Percentiles rank a stretch among this genome's conserved stretches.
phyloP scores from a whole-genome alignment of 2,888 invertebrate species.

The Oegoconia quadripuncta region DNA sequence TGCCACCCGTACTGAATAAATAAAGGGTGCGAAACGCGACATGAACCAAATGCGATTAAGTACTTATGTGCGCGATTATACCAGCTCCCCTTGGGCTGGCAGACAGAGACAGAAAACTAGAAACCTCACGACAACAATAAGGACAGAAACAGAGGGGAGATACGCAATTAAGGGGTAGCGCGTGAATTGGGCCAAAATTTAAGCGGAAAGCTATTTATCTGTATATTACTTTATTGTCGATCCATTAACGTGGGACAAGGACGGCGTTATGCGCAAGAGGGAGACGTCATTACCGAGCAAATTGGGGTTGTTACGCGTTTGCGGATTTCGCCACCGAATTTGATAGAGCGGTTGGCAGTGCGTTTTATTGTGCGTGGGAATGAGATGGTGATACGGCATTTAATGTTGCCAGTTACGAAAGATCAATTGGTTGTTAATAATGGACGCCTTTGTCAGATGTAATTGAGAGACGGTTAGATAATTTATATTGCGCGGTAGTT shows the following conservation, averaged over 20 bases:
- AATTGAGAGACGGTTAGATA: constrained; percentile 46
- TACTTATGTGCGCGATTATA: constrained; percentile 74
- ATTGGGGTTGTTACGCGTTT: constrained; percentile 47
- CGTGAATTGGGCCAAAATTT: constrained; percentile 75
- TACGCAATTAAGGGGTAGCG: constrained; percentile 69
- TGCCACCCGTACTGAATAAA: constrained; percentile 66
- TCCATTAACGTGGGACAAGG: constrained; percentile 64
- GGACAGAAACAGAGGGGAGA: constrained; percentile 53
- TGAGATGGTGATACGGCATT: constrained; percentile 32
- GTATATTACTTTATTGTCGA: constrained; percentile 77
- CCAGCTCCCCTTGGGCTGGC: constrained; percentile 55
- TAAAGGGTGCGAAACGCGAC: constrained; percentile 59
- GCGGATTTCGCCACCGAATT: constrained; percentile 21
- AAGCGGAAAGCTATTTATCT: constrained; percentile 74
- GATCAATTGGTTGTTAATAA: constrained; percentile 55
- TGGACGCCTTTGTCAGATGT: constrained; percentile 48
- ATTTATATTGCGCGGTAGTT: constrained; percentile 39
- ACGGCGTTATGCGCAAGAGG: constrained; percentile 34
- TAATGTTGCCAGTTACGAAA: constrained; percentile 35
- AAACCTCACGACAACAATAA: constrained; percentile 29
- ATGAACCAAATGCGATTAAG: constrained; percentile 74
- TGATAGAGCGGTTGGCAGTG: constrained; percentile 15
- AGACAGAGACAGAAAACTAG: constrained; percentile 33
- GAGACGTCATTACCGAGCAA: constrained; percentile 31
- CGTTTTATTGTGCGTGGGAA: constrained; percentile 18